Percentiles rank a stretch among this genome's conserved stretches.
Evolutionary conservation across 2,797 vertebrate species (phyloP).

Genomic region (Pteronotus mesoamericanus): DNA sequence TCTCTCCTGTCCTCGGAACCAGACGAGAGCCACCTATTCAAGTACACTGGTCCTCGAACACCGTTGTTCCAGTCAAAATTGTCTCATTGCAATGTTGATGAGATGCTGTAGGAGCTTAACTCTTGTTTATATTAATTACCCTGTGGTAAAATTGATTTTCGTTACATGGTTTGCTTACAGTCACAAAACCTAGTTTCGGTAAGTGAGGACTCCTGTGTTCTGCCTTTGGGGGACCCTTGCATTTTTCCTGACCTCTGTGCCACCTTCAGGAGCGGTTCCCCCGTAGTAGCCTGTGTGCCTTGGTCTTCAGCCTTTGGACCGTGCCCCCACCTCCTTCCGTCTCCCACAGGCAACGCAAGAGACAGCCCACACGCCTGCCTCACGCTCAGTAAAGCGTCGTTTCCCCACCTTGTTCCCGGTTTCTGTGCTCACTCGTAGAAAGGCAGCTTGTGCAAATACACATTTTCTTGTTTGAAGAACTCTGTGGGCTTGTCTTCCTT

Average conservation of each 20-base stretch:
- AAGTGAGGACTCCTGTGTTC: not conserved
- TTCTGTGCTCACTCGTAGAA: conserved; percentile 82
- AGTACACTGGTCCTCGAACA: not conserved
- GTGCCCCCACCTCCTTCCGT: not conserved
- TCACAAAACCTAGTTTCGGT: not conserved
- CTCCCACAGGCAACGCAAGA: conserved; percentile 74
- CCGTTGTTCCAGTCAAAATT: not conserved
- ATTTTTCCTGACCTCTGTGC: not conserved
- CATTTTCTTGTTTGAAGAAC: conserved; percentile 83
- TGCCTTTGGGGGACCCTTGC: conserved; percentile 36
- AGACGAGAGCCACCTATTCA: conserved; percentile 26
- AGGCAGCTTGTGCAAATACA: conserved; percentile 83
- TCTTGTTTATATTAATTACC: not conserved
- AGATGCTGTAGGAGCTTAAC: not conserved
- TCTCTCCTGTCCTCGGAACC: conserved; percentile 41
- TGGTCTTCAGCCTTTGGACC: not conserved
- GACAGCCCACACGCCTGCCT: conserved; percentile 69
- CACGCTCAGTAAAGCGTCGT: conserved; percentile 83
- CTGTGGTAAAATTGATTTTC: not conserved
- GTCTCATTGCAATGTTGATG: not conserved
- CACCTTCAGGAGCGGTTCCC: not conserved
- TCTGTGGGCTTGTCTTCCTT: conserved; percentile 74
- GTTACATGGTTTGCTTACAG: not conserved
- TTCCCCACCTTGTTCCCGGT: conserved; percentile 81
- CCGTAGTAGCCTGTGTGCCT: not conserved